Evolutionary conservation across 2,113 vertebrate genomes (phyloP), one percentile per base, ranked within the genome.

Genomic region (Boulengeromyrus knoepffleri): DNA sequence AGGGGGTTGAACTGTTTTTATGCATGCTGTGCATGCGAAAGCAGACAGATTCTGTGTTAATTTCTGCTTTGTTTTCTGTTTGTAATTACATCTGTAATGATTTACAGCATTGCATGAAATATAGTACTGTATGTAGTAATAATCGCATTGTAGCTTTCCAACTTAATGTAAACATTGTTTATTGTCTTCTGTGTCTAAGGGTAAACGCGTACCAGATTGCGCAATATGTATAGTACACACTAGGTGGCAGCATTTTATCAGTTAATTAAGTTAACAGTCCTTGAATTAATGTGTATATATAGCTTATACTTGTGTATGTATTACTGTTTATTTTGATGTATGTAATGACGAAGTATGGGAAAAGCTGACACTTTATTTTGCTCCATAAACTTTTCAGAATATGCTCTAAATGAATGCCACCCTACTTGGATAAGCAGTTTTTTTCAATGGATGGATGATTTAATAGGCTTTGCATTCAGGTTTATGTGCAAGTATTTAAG

Each of bases 171-270:
- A 85, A 10, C 83, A n/a, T 85, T 84, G 39, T 77, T 39, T 17
- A 5, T 19, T 80, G 36, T 42, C 5, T 80, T 17, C 13, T 74
- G n/a, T 74, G 8, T 13, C n/a, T 31, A 74, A 42, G 31, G 31
- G 31, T 19, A 17, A 42, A 80, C 17, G 7, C 8, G 24, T 49
- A 15, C n/a, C 39, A 21, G 49, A 56, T 52, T 87, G n/a, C 10
- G 19, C 24, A 24, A 17, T 24, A 24, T 84, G 9, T 53, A 3
- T 21, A 42, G 52, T 47, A 24, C 50, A 53, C 89, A 89, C 50
- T 27, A 89, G 89, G 77, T 58, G 89, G 89, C 74, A 85, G 80
- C 77, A 89, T 27, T 85, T 58, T 62, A 39, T 89, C 52, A 85
- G 12, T 39, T 3, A 24, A 24, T 12, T 47, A 19, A n/a, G 10